A percentile compares a stretch with the other conserved stretches of the same genome.
Conservation (phyloP, 2,797 vertebrate genomes). For the Phoxinus dragarum region DNA sequence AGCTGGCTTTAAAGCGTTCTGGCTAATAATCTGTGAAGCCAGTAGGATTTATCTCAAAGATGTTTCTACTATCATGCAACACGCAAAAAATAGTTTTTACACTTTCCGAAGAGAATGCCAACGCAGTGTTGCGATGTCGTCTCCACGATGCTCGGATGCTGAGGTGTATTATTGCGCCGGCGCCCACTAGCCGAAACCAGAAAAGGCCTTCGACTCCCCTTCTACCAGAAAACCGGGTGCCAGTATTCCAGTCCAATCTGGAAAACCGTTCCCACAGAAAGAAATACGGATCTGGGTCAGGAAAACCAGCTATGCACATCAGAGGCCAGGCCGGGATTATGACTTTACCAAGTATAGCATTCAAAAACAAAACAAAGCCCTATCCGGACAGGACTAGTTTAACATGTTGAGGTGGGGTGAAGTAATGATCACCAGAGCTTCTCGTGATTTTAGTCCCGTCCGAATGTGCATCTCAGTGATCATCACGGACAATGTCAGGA, state of each 20-base stretch:
- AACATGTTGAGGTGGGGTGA: no score
- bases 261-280: neutral
- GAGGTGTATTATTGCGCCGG: no score
- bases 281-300: neutral
- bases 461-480: no score
- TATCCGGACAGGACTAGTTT: no score
- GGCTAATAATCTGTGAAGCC: constrained; percentile 29
- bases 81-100: neutral
- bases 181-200: neutral
- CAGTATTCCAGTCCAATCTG: neutral
- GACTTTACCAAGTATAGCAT: neutral
- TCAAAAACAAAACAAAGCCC: neutral
- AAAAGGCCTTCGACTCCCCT: neutral
- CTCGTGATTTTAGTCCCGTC: no score
- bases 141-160: neutral
- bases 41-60: constrained; percentile 26
- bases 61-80: constrained; percentile 11
- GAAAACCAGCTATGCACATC: neutral
- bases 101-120: constrained; percentile 1
- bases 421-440: no score
- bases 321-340: neutral
- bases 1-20: constrained; percentile 19
- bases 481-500: no score
- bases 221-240: neutral
- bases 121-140: neutral